These are phyloP conservation scores for Rattus norvegicus DNA, from an alignment of 2,113 vertebrate species.

Conservation along the genomic window GRCr8 NC_086032.1:4435501-4436000, in stretches of 20 bases:
- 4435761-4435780: not conserved
- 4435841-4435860: not conserved
- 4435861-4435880: not conserved
- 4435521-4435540: not conserved
- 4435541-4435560: not conserved
- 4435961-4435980: not conserved
- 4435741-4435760: not conserved
- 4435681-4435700: not conserved
- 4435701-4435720: not conserved
- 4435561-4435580: not conserved
- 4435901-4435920: not conserved
- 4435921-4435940: not conserved
- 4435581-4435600: slow-evolving; percentile 43
- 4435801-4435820: not conserved
- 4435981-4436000: not conserved
- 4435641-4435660: not conserved
- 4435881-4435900: not conserved
- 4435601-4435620: not conserved
- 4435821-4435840: slow-evolving; percentile 44
- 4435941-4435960: not conserved
- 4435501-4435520: not conserved
- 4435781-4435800: not conserved
- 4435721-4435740: not conserved
- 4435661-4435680: not conserved
- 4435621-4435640: not conserved